A percentile compares a stretch with the other conserved stretches of the same genome.
Evolutionary conservation across 2,888 invertebrate species (phyloP).

Genomic region (Caenorhabditis drosophilae): DNA sequence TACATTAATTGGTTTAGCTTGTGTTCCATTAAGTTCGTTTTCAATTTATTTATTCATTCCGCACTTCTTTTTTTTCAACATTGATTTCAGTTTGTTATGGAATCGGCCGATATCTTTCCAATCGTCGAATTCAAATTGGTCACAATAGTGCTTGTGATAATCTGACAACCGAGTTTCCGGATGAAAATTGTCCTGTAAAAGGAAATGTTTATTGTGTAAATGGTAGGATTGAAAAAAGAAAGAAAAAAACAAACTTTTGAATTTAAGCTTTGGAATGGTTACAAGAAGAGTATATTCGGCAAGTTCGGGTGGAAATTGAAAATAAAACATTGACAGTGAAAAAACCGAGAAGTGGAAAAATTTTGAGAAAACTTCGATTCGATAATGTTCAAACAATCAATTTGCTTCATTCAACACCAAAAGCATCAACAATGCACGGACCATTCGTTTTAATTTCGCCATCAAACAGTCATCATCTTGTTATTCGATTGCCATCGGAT

Average conservation of each 20-base stretch:
- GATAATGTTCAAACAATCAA: conserved; percentile 74
- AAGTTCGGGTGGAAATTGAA: conserved; percentile 42
- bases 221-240: too few species aligned
- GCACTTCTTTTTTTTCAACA: neutral
- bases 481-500: conserved; percentile 80
- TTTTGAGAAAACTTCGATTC: conserved; percentile 82
- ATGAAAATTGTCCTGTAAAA: conserved; percentile 10
- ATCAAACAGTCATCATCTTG: conserved; percentile 88
- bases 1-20: conserved; percentile 86
- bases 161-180: conserved; percentile 20
- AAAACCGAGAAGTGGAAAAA: conserved; percentile 82
- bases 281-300: conserved; percentile 60
- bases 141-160: conserved; percentile 75
- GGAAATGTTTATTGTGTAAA: conserved; percentile 28
- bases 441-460: conserved; percentile 82
- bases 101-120: conserved; percentile 87
- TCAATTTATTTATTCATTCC: neutral
- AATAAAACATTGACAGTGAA: conserved; percentile 36
- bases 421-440: conserved; percentile 69
- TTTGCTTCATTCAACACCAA: conserved; percentile 74
- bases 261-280: conserved; percentile 68
- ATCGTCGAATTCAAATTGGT: conserved; percentile 60
- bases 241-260: too few species aligned
- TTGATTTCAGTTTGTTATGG: conserved; percentile 78
- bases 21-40: conserved; percentile 81